A percentile compares a stretch with the other conserved stretches of the same genome.
phyloP scores from a whole-genome alignment of 35 echinoderm and acorn worm genomes.

The Strongylocentrotus purpuratus region DNA sequence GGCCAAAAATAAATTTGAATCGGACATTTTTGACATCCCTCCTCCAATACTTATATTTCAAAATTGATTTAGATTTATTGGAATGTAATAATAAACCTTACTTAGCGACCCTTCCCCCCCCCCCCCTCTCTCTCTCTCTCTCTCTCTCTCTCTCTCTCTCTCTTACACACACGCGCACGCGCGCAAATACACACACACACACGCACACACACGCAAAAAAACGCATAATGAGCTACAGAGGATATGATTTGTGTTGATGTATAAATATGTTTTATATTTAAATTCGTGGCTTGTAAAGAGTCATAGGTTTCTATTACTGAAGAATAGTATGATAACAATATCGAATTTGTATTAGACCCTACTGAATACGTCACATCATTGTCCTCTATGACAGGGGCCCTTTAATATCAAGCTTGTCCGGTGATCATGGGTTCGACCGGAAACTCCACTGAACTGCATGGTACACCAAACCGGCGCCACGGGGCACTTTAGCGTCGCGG shows the following conservation, averaged over 20 bases:
- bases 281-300: not conserved
- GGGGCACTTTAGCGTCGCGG: constrained; percentile 1
- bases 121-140: too few species aligned
- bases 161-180: not conserved
- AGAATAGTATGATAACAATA: not conserved
- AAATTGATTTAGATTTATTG: too few species aligned
- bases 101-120: too few species aligned
- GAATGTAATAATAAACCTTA: too few species aligned
- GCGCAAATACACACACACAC: not conserved
- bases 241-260: not conserved
- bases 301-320: not conserved
- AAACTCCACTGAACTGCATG: constrained; percentile 33
- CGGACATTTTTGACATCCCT: too few species aligned
- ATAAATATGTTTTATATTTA: not conserved
- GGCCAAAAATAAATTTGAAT: too few species aligned
- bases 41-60: too few species aligned
- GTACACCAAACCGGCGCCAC: constrained; percentile 33
- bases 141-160: too few species aligned
- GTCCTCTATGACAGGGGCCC: not conserved
- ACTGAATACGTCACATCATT: not conserved
- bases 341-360: not conserved
- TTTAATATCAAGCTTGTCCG: not conserved
- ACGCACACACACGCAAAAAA: not conserved
- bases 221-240: not conserved
- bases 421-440: constrained; percentile 13